Base-by-base conservation (phyloP, 1,140 invertebrate species). In the Drosophila subpulchrella region DNA sequence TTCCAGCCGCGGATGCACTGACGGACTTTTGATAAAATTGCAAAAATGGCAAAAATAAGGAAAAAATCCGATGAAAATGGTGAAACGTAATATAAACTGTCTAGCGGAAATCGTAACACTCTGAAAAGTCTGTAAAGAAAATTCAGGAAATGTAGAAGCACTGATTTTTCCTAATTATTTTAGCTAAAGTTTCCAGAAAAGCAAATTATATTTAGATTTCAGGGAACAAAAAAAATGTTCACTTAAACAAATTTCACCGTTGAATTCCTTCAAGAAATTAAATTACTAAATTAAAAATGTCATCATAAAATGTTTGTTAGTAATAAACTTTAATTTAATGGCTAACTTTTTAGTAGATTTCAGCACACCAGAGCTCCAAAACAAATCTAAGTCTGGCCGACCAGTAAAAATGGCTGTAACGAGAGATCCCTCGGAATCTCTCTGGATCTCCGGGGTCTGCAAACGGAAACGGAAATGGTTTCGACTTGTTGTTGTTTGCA, bases 1-100 rank as follows among this genome's bases (percentile, higher is more conserved):
- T 89, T 89, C 80, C 80, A 88, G 84, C 71, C 83, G 79, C 72
- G 82, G 75, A 89, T 88, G 83, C 83, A 86, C 82, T 75, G 75
- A 83, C 76, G 75, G 75, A 51, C 66, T 70, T 74, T 68, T 81
- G 83, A 66, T 76, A 72, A 86, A 85, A 78, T 79, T 75, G 72
- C 72, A 80, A 66, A 66, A 59, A 10, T 58, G 36, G 34, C 48
- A 34, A 65, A 54, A 65, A 56, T 27, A 53, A 39, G 44, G 11
- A 44, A 54, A 42, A 73, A 67, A 73, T 62, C 17, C 36, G 20
- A 67, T 62, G 62, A 77, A 57, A 58, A 48, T 68, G 48, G 51
- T 24, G 54, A 56, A 75, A 61, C 48, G 8, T 24, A 38, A 41
- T 39, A 42, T 47, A 48, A 58, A 20, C 36, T 20, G 55, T 36